Percentiles rank a stretch among this genome's conserved stretches.
phyloP scores from a whole-genome alignment of 2,113 vertebrate species.

The Sialia sialis region DNA sequence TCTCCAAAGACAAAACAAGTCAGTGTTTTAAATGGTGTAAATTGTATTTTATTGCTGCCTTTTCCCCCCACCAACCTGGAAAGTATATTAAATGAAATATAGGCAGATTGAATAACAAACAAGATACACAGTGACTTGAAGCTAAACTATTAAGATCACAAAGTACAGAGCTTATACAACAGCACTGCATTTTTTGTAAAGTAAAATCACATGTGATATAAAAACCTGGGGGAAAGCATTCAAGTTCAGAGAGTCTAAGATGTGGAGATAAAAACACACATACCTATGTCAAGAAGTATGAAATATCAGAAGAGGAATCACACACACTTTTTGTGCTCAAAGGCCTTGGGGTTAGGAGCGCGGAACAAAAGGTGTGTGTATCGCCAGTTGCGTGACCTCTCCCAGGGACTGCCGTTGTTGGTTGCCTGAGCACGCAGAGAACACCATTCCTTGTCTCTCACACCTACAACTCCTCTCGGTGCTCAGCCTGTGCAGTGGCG shows the following conservation, averaged over 20 bases:
- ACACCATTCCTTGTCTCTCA: rapidly evolving
- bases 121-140: neutral
- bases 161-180: neutral
- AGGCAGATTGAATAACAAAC: neutral
- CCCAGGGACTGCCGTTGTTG: neutral
- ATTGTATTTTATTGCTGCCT: neutral
- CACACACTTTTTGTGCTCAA: neutral
- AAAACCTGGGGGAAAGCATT: neutral
- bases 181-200: neutral
- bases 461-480: neutral
- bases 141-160: neutral
- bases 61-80: neutral
- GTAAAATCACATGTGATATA: neutral
- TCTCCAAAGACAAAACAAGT: neutral
- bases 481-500: neutral
- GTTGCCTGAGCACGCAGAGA: neutral
- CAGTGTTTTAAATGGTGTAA: neutral
- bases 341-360: neutral
- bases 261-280: neutral
- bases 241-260: neutral
- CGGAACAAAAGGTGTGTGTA: neutral
- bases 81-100: neutral
- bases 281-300: neutral
- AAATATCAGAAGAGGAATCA: neutral
- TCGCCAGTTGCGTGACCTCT: neutral